These are phyloP conservation scores for Malurus leucopterus DNA, from an alignment of 2,797 vertebrate species.

Conservation along the genomic window DNA sequence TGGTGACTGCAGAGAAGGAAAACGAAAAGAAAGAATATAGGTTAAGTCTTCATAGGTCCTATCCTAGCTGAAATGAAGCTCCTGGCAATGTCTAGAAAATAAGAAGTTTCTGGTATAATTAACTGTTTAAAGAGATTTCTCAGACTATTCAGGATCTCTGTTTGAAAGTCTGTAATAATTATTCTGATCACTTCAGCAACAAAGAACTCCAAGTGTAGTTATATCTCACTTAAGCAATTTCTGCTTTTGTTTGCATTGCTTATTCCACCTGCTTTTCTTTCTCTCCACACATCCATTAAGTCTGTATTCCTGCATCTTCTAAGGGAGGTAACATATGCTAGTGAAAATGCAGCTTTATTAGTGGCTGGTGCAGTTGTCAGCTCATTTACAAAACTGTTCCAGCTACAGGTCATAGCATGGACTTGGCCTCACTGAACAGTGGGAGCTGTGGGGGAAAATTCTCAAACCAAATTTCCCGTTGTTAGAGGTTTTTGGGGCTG, in stretches of 20 bases:
- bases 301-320: not conserved
- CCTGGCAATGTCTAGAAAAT: not conserved
- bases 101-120: not conserved
- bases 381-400: not conserved
- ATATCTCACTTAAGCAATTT: not conserved
- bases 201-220: not conserved
- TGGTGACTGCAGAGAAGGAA: not conserved
- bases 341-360: not conserved
- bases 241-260: not conserved
- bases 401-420: not conserved
- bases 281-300: not conserved
- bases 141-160: not conserved
- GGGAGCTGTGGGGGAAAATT: not conserved
- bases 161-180: not conserved
- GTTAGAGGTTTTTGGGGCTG: not conserved
- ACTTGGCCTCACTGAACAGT: not conserved
- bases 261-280: not conserved
- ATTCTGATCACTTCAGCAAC: not conserved
- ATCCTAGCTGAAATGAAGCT: not conserved
- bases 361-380: not conserved
- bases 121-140: not conserved
- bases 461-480: not conserved
- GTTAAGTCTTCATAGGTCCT: not conserved
- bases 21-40: not conserved
- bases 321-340: not conserved